Conservation (phyloP, 2,797 vertebrate species). For the Decapterus maruadsi region DNA sequence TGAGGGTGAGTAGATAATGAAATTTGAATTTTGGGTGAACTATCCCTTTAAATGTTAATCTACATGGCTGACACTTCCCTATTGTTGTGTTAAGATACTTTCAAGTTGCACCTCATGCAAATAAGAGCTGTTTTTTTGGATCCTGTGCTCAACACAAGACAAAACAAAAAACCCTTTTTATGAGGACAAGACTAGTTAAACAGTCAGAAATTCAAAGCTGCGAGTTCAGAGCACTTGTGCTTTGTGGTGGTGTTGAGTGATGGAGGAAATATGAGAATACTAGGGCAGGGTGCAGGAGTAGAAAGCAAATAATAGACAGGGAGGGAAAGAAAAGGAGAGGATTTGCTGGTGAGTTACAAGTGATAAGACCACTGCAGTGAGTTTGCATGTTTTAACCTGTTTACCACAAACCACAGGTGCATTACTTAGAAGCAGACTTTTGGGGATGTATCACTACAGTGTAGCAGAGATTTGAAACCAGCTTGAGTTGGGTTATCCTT, state of each 20-base stretch:
- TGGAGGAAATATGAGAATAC: constrained; percentile 58
- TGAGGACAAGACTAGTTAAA: neutral
- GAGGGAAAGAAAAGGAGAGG: constrained; percentile 37
- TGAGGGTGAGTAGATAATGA: too few relatives aligned
- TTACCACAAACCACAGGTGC: constrained; percentile 20
- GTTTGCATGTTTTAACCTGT: constrained; percentile 52
- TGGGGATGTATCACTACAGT: neutral
- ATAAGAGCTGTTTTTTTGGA: too few relatives aligned
- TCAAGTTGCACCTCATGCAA: neutral
- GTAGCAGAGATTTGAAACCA: neutral
- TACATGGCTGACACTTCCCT: constrained; percentile 1
- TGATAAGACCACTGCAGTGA: constrained; percentile 6
- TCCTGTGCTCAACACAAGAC: neutral
- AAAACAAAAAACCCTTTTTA: neutral
- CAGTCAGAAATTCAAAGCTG: constrained; percentile 3
- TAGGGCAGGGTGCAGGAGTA: constrained; percentile 46
- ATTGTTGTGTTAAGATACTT: neutral
- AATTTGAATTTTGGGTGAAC: too few relatives aligned
- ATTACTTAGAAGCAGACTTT: constrained; percentile 9
- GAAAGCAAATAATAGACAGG: constrained; percentile 65
- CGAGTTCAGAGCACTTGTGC: constrained; percentile 35
- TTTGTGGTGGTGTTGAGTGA: constrained; percentile 57
- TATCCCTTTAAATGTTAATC: constrained; percentile 5
- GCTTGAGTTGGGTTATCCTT: neutral
- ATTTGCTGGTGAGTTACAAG: constrained; percentile 18